Evolutionary conservation across 2,113 vertebrate genomes (phyloP), one percentile per base, ranked within the genome.

Genomic region (Crotalus helleri): DNA sequence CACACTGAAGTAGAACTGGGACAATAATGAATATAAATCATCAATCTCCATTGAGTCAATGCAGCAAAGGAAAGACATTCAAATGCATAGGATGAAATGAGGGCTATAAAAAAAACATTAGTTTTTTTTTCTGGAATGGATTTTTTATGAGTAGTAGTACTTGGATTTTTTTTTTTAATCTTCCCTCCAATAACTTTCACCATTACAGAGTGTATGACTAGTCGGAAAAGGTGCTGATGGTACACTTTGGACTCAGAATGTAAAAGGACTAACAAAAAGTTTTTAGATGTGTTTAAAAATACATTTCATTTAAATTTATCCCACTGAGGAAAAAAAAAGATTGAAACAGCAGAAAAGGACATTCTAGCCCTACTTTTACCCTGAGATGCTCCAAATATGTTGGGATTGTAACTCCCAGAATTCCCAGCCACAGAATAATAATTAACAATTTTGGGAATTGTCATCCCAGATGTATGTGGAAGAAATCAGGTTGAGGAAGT

Each of bases 111-210:
- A 39, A 95, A 96, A 95, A 95, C 85, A 95, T 92, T 95, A 95
- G 96, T 93, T 94, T 94, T 92, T 74, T 95, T 89, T 90, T 86
- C 94, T 96, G 93, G 95, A 97, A 96, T 94, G 92, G 94, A 46
- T 96, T 97, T 96, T 94, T 95, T 96, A 97, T 96, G 95, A 96
- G 94, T 96, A 96, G 94, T 96, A 97, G 95, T 96, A 97, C 95
- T 96, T 64, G 46, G 96, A 94, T 95, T 93, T 96, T 95, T 93
- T 96, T 96, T 96, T 96, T 64, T 4, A 59, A 64, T 26, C 26
- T 51, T 61, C 58, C 95, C 90, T 96, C 94, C 95, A 96, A 93
- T 96, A 95, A 95, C 94, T 96, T 97, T 97, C 95, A 96, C 95
- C 96, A 95, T 97, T 96, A 96, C 95, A 96, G 94, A 96, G 94